Evolutionary conservation across 1,140 invertebrate genomes (phyloP).

Genomic region (Cherax destructor): DNA sequence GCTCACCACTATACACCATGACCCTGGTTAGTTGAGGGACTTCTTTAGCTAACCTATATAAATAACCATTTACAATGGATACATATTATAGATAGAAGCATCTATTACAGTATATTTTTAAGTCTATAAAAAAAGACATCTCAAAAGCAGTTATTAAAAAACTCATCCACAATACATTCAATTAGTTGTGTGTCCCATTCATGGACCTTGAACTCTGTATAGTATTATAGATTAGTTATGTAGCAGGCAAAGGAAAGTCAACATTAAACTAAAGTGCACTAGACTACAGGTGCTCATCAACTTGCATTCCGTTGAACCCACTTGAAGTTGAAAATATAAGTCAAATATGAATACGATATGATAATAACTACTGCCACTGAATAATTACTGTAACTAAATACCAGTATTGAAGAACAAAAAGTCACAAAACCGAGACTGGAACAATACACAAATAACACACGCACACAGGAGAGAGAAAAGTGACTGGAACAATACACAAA

Average conservation of each 20-base stretch:
- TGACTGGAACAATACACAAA: no score
- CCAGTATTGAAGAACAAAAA: no score
- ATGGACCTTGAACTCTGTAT: background rate
- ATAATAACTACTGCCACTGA: no score
- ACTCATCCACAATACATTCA: background rate
- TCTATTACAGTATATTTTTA: no score
- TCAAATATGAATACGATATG: no score
- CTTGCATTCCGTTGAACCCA: no score
- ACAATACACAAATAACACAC: no score
- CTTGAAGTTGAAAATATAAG: no score
- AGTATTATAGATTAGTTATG: background rate
- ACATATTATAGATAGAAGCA: background rate
- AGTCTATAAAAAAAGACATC: background rate
- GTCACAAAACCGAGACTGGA: no score
- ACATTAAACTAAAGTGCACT: background rate
- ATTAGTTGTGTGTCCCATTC: background rate
- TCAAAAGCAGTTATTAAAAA: background rate
- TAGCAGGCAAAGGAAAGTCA: background rate
- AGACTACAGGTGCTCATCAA: no score
- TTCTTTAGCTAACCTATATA: slow-evolving; percentile 35
- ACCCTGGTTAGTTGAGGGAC: slow-evolving; percentile 77
- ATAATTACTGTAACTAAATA: no score
- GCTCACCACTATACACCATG: slow-evolving; percentile 92
- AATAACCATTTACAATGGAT: background rate
- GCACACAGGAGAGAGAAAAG: no score